Evolutionary conservation across 37 sponge, comb jelly and placozoan species (phyloP).

Genomic region (Oscarella lobularis): DNA sequence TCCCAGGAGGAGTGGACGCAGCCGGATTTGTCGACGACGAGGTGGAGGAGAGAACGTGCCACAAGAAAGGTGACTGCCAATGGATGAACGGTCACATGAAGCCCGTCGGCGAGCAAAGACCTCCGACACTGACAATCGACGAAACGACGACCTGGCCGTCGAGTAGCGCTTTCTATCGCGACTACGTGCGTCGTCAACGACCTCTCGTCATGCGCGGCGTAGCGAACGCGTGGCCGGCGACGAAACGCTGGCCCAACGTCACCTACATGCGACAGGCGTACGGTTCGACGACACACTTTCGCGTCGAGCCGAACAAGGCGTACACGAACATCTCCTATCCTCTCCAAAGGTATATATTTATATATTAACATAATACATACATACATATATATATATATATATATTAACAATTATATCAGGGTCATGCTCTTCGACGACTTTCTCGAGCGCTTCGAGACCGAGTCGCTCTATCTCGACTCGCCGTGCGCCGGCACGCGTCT

Average conservation of each 20-base stretch:
- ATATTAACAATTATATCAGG: too few relatives aligned
- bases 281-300: neutral
- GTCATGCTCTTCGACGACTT: neutral
- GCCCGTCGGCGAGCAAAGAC: neutral
- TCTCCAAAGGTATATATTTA: too few relatives aligned
- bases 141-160: neutral
- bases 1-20: too few relatives aligned
- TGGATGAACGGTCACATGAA: conserved; percentile 10
- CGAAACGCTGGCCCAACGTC: neutral
- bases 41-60: too few relatives aligned
- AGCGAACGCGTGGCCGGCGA: neutral
- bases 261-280: neutral
- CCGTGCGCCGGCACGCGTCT: neutral
- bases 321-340: neutral
- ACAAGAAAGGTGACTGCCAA: too few relatives aligned
- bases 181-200: neutral
- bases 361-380: too few relatives aligned
- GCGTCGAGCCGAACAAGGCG: neutral
- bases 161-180: neutral
- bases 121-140: neutral
- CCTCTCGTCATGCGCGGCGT: neutral
- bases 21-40: too few relatives aligned
- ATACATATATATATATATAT: too few relatives aligned
- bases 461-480: neutral
- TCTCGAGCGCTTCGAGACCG: conserved; percentile 4